phyloP scores from a whole-genome alignment of 2,888 invertebrate species.

The Steinernema scapterisci region DNA sequence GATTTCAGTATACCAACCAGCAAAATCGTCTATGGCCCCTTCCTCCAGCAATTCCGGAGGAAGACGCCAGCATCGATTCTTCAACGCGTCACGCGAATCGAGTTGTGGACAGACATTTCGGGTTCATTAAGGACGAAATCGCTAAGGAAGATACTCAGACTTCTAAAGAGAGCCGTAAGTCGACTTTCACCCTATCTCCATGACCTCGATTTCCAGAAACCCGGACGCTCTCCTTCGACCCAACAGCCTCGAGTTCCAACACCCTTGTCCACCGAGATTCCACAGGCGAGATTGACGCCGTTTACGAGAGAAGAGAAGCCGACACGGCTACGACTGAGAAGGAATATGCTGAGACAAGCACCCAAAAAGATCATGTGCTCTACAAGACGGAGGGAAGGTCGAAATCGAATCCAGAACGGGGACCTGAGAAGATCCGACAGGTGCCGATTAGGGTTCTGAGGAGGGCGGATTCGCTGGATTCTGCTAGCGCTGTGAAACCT shows the following conservation, averaged over 20 bases:
- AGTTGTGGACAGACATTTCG: slow-evolving; percentile 13
- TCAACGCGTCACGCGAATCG: slow-evolving; percentile 14
- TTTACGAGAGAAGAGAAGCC: not conserved
- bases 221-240: slow-evolving; percentile 8
- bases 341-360: slow-evolving; percentile 23
- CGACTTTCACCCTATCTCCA: not conserved
- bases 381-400: not conserved
- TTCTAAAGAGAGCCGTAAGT: slow-evolving; percentile 21
- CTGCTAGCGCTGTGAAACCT: not conserved
- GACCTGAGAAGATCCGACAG: not conserved
- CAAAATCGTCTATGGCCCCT: slow-evolving; percentile 11
- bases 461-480: not conserved
- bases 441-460: not conserved
- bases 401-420: not conserved
- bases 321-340: not conserved
- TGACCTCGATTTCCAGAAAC: not conserved
- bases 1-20: not conserved
- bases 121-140: slow-evolving; percentile 6
- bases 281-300: slow-evolving; percentile 1
- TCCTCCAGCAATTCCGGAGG: slow-evolving; percentile 28
- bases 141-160: not conserved
- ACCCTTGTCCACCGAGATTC: slow-evolving; percentile 18
- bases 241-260: not conserved
- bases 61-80: slow-evolving; percentile 22
- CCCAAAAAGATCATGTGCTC: slow-evolving; percentile 17